Percentiles rank a stretch among this genome's conserved stretches.
Evolutionary conservation across 1,140 invertebrate species (phyloP).

Genomic region (Ceratitis capitata): DNA sequence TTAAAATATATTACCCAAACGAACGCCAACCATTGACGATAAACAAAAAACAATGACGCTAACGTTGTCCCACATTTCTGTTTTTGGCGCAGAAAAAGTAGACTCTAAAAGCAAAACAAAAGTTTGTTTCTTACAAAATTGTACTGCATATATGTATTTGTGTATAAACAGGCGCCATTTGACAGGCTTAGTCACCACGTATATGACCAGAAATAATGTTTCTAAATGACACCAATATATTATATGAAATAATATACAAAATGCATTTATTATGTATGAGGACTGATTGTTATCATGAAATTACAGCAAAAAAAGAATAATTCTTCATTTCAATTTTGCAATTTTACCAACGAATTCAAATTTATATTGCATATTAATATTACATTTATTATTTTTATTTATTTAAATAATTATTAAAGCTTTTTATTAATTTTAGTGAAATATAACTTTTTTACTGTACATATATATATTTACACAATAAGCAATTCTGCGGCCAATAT

Average conservation of each 20-base stretch:
- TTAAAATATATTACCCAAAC: background rate
- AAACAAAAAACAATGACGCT: background rate
- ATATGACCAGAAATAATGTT: background rate
- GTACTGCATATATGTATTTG: background rate
- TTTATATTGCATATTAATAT: too few species aligned
- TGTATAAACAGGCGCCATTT: background rate
- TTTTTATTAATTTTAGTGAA: too few species aligned
- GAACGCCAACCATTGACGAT: background rate
- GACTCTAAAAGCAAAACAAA: background rate
- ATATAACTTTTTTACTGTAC: too few species aligned
- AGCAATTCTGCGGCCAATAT: too few species aligned
- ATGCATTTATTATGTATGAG: background rate
- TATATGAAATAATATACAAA: background rate
- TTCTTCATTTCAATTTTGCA: too few species aligned
- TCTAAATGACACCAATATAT: background rate
- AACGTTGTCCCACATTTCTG: background rate
- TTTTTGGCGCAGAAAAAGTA: background rate
- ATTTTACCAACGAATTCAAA: too few species aligned
- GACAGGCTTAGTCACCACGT: background rate
- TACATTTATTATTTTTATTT: too few species aligned
- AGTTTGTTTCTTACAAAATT: background rate
- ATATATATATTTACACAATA: too few species aligned
- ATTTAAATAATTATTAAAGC: too few species aligned
- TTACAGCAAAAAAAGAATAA: too few species aligned
- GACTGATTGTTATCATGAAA: too few species aligned